A percentile compares a stretch with the other conserved stretches of the same genome.
Conservation (phyloP, 1,140 invertebrate genomes). For the Drosophila navojoa region DNA sequence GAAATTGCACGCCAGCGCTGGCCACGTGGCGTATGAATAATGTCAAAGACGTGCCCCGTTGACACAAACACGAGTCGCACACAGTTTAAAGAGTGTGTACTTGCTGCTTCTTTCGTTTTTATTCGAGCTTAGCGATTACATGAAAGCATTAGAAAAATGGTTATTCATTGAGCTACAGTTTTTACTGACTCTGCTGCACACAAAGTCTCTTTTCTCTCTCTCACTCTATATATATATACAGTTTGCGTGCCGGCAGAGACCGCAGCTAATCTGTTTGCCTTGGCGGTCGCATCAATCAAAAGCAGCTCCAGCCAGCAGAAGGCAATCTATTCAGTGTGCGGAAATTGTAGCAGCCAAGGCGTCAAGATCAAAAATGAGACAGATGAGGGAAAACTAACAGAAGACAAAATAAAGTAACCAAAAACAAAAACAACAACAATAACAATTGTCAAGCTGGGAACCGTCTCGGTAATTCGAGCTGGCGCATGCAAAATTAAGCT, state of each 20-base stretch:
- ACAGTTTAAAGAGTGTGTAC: neutral
- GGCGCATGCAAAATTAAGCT: constrained; percentile 75
- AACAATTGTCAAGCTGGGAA: constrained; percentile 31
- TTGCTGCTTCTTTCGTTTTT: neutral
- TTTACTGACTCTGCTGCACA: neutral
- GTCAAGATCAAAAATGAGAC: constrained; percentile 48
- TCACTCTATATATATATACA: neutral
- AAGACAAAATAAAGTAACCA: too few relatives aligned
- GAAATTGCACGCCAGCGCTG: constrained; percentile 72
- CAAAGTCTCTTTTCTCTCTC: neutral
- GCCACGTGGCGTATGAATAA: constrained; percentile 74
- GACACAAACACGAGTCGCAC: constrained; percentile 26
- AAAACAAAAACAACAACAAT: neutral
- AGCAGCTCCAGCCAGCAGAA: neutral
- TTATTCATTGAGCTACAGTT: neutral
- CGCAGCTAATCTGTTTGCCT: constrained; percentile 25
- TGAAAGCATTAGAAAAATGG: neutral
- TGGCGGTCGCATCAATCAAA: constrained; percentile 43
- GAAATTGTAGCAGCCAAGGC: neutral
- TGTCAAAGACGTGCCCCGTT: constrained; percentile 58
- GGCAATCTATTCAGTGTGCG: constrained; percentile 25
- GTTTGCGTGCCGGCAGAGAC: neutral
- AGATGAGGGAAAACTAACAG: constrained; percentile 25
- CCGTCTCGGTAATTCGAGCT: constrained; percentile 55
- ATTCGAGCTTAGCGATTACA: neutral